Conservation (phyloP, 2,797 vertebrate species). For the Capromys pilorides region DNA sequence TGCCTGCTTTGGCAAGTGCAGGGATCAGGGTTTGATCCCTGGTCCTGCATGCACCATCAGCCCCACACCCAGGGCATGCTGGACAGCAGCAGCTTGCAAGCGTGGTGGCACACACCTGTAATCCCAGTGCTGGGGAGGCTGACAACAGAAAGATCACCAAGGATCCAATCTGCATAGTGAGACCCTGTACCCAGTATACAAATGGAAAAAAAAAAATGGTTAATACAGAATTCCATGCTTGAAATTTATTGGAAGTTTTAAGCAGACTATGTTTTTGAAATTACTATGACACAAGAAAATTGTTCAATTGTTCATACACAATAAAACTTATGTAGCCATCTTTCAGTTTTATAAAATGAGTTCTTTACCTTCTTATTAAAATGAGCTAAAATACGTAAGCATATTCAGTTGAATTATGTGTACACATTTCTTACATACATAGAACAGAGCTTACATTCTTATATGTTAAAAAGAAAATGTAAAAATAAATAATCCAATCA, state of each 20-base stretch:
- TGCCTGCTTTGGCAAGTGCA: too few relatives aligned
- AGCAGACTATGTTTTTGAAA: neutral
- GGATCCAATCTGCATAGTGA: too few relatives aligned
- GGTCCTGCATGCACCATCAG: too few relatives aligned
- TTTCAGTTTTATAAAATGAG: neutral
- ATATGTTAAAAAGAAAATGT: conserved; percentile 29
- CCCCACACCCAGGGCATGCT: too few relatives aligned
- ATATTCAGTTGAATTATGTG: conserved; percentile 67
- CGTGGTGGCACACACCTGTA: too few relatives aligned
- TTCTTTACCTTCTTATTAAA: neutral
- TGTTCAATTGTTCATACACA: neutral
- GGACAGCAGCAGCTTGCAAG: too few relatives aligned
- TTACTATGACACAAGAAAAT: conserved; percentile 1
- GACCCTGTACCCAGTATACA: too few relatives aligned
- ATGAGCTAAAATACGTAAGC: conserved; percentile 65
- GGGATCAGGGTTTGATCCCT: too few relatives aligned
- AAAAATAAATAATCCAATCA: conserved; percentile 68
- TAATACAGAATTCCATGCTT: neutral
- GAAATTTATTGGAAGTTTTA: neutral
- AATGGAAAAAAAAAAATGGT: neutral
- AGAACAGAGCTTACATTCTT: neutral
- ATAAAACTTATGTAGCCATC: neutral
- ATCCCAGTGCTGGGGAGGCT: too few relatives aligned
- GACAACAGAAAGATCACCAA: too few relatives aligned
- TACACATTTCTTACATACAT: neutral